Evolutionary conservation across 2,888 invertebrate species (phyloP).

Genomic region (Mythimna pallens): DNA sequence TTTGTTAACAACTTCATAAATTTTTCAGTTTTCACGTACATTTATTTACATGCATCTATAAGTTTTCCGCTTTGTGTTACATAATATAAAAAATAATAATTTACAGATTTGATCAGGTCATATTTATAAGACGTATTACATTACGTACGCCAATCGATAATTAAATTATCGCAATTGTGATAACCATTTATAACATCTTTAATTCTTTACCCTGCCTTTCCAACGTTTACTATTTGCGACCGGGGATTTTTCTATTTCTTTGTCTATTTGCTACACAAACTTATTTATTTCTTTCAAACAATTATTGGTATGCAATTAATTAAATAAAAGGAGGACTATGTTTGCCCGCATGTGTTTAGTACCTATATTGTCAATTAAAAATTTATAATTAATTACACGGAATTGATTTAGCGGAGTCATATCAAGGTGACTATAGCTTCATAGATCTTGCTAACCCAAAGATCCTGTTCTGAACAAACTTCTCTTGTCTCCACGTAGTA

Average conservation of each 20-base stretch:
- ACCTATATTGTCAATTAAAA: neutral
- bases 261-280: conserved; percentile 3
- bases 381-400: conserved; percentile 8
- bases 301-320: conserved; percentile 10
- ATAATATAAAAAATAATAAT: conserved; percentile 39
- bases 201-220: conserved; percentile 27
- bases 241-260: conserved; percentile 5
- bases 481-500: neutral
- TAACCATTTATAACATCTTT: conserved; percentile 29
- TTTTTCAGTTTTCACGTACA: neutral
- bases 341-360: conserved; percentile 8
- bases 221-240: conserved; percentile 12
- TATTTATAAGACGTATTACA: conserved; percentile 36
- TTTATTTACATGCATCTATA: neutral
- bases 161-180: conserved; percentile 66
- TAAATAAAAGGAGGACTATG: conserved; percentile 9
- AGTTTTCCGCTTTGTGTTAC: conserved; percentile 23
- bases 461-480: neutral
- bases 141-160: conserved; percentile 60
- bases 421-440: neutral
- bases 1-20: conserved; percentile 13
- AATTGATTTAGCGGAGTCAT: conserved; percentile 27
- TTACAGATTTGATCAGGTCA: conserved; percentile 29
- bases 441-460: conserved; percentile 1
- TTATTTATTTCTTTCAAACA: conserved; percentile 13